Percentiles rank a stretch among this genome's conserved stretches.
Conservation (phyloP, 1,140 invertebrate genomes). For the Spodoptera frugiperda region DNA sequence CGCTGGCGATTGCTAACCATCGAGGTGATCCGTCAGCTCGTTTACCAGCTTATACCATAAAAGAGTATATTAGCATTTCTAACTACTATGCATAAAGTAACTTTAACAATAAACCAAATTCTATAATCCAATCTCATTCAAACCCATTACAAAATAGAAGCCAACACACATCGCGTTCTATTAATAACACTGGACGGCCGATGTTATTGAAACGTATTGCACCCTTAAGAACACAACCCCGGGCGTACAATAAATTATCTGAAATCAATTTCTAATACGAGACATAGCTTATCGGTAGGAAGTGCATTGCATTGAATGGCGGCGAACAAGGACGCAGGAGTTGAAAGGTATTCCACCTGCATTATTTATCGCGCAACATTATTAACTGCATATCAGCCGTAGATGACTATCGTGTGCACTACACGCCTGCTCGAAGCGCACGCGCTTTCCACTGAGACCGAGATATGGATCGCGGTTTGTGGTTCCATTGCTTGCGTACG, state of each 20-base stretch:
- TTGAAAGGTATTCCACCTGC: slow-evolving; percentile 74
- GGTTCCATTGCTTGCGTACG: slow-evolving; percentile 47
- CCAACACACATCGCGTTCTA: slow-evolving; percentile 20
- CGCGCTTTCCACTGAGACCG: slow-evolving; percentile 72
- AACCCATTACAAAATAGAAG: slow-evolving; percentile 30
- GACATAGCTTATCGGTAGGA: slow-evolving; percentile 64
- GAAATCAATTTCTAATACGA: slow-evolving; percentile 73
- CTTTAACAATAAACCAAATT: background rate
- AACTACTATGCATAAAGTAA: background rate
- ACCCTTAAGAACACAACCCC: slow-evolving; percentile 57
- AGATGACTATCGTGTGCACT: slow-evolving; percentile 77
- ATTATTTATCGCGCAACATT: slow-evolving; percentile 82
- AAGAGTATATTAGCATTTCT: too few species aligned
- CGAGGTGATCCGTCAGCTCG: too few species aligned
- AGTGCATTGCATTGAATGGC: slow-evolving; percentile 67
- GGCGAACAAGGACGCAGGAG: slow-evolving; percentile 60
- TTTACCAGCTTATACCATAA: too few species aligned
- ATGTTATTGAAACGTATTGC: slow-evolving; percentile 47
- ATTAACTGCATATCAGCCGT: slow-evolving; percentile 80
- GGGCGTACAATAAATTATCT: slow-evolving; percentile 62
- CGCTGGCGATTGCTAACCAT: too few species aligned
- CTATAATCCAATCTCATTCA: background rate
- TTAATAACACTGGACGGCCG: slow-evolving; percentile 29
- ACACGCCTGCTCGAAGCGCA: slow-evolving; percentile 74
- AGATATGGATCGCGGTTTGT: slow-evolving; percentile 70